Conservation (phyloP, 2,113 vertebrate species). For the Garra rufa region DNA sequence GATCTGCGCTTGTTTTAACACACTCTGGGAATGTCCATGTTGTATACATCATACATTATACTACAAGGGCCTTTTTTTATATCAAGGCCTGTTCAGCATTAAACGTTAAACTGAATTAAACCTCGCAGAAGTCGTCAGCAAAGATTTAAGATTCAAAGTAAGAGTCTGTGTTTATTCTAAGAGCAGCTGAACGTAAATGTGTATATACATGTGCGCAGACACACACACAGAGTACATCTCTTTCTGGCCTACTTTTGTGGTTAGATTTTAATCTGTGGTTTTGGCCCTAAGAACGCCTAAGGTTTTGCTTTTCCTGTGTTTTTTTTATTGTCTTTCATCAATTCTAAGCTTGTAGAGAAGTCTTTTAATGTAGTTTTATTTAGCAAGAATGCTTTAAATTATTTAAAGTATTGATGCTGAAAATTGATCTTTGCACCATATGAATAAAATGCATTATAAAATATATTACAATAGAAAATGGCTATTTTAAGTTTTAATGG, state of each 20-base stretch:
- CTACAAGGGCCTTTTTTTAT: conserved; percentile 7
- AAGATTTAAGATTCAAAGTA: conserved; percentile 59
- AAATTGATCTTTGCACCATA: no score
- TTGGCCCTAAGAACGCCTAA: neutral
- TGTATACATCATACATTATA: conserved; percentile 15
- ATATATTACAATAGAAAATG: no score
- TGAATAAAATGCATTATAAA: no score
- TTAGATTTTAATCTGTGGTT: conserved; percentile 76
- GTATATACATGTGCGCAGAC: neutral
- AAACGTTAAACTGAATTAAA: conserved; percentile 12
- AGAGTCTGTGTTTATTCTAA: conserved; percentile 71
- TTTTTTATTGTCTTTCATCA: neutral
- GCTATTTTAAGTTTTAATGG: no score
- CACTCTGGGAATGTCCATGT: conserved; percentile 9
- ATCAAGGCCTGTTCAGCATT: conserved; percentile 30
- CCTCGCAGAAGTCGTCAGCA: neutral
- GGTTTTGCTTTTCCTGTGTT: neutral
- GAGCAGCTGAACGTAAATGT: conserved; percentile 62
- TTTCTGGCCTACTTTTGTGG: conserved; percentile 62
- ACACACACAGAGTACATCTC: conserved; percentile 20
- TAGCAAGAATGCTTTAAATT: no score
- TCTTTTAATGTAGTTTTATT: neutral
- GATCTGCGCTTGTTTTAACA: conserved; percentile 18
- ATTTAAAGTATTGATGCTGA: no score
- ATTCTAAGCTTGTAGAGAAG: neutral